Evolutionary conservation across 2,113 vertebrate genomes (phyloP).

Genomic region (Pachycephala philippinensis): DNA sequence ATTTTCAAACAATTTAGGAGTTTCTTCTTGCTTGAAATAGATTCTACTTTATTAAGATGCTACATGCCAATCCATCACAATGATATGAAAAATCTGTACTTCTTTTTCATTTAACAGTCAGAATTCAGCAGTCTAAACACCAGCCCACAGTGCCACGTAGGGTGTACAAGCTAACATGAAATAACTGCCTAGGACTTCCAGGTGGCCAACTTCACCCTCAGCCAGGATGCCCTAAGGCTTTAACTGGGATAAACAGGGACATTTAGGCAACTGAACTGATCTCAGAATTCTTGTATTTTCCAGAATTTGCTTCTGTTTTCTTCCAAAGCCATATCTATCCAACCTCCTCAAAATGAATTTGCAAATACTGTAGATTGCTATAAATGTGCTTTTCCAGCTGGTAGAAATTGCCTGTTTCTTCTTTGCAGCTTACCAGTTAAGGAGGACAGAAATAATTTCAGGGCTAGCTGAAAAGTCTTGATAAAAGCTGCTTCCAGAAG

Average conservation of each 20-base stretch:
- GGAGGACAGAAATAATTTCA: background rate
- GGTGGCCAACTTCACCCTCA: background rate
- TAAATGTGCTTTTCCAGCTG: background rate
- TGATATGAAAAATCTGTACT: background rate
- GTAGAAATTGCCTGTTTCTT: background rate
- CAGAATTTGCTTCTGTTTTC: background rate
- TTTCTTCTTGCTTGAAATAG: background rate
- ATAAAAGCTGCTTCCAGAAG: background rate
- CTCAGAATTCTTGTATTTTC: background rate
- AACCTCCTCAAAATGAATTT: background rate
- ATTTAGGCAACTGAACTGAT: background rate
- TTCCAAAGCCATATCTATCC: background rate
- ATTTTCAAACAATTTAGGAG: background rate
- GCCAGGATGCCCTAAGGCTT: background rate
- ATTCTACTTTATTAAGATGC: background rate
- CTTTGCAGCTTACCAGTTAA: background rate
- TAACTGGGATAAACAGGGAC: background rate
- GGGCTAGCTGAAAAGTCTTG: background rate
- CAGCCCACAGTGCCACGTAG: fast-evolving
- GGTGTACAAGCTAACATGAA: background rate
- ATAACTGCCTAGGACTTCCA: background rate
- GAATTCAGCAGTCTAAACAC: background rate
- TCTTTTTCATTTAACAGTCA: background rate
- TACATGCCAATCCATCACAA: background rate
- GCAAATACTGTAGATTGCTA: background rate